These are phyloP conservation scores for Rhea pennata DNA, from an alignment of 2,113 vertebrate genomes.

Conservation along the genomic window DNA sequence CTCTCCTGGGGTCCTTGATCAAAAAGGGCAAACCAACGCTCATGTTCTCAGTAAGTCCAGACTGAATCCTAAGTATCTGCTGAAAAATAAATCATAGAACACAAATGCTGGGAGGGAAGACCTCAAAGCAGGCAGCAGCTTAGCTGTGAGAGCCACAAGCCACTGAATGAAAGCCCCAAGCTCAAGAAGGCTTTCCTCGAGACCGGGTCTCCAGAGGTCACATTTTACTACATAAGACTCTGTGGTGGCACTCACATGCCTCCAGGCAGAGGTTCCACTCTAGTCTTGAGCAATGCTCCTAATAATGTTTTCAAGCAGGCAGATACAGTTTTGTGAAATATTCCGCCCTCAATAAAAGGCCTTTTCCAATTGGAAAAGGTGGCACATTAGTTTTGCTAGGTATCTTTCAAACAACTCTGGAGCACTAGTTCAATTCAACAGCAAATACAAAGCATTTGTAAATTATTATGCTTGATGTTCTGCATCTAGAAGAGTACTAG, in stretches of 20 bases:
- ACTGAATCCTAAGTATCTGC: neutral
- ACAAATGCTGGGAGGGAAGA: neutral
- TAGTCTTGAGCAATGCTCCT: neutral
- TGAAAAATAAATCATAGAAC: neutral
- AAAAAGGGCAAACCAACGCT: neutral
- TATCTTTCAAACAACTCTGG: neutral
- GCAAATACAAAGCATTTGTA: neutral
- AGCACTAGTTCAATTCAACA: neutral
- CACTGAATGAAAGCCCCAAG: neutral
- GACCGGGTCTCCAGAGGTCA: neutral
- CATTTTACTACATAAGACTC: rapidly evolving
- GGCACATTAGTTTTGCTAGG: neutral
- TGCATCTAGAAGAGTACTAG: neutral
- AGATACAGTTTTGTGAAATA: neutral
- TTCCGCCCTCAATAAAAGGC: neutral
- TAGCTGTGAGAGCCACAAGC: neutral
- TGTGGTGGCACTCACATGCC: neutral
- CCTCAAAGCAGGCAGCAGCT: neutral
- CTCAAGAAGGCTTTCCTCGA: neutral
- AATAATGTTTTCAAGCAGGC: neutral
- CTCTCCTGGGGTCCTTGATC: neutral
- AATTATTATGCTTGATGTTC: neutral
- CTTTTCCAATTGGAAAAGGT: neutral
- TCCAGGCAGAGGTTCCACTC: neutral
- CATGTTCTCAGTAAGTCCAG: neutral